A percentile compares a stretch with the other conserved stretches of the same genome.
Evolutionary conservation across 2,113 vertebrate genomes (phyloP).

Genomic region (Crotalus tigris): DNA sequence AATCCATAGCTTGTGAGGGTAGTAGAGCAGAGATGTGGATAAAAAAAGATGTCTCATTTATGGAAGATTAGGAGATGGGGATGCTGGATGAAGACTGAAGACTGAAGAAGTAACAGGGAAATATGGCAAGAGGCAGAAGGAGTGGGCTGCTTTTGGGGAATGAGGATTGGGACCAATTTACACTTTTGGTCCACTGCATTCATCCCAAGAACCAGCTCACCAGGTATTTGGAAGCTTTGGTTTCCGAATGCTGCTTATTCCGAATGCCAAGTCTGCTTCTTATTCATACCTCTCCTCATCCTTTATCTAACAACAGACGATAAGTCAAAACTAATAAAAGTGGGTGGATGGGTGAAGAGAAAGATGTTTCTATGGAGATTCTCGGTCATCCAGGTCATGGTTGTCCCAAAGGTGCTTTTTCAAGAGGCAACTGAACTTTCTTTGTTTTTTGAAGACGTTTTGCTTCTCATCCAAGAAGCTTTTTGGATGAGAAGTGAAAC

Average conservation of each 20-base stretch:
- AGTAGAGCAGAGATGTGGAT: not conserved
- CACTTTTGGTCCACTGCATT: not conserved
- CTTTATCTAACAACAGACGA: not conserved
- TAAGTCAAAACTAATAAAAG: not conserved
- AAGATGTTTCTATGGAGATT: not conserved
- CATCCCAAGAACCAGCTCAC: not conserved
- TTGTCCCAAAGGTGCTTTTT: not conserved
- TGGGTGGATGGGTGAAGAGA: not conserved
- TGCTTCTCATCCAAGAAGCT: not conserved
- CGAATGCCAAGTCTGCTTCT: not conserved
- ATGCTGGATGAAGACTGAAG: not conserved
- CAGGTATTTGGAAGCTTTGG: not conserved
- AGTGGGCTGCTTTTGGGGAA: not conserved
- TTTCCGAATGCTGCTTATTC: not conserved
- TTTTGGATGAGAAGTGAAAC: not conserved
- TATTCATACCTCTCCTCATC: not conserved
- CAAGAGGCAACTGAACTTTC: not conserved
- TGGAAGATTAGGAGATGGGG: not conserved
- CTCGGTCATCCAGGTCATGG: not conserved
- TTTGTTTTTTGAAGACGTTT: not conserved
- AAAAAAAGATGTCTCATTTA: not conserved
- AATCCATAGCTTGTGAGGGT: not conserved
- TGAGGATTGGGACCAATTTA: not conserved
- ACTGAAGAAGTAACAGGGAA: not conserved
- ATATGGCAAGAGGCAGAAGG: not conserved